phyloP scores from a whole-genome alignment of 1,140 invertebrate genomes.

The Sminthurides bifidus region DNA sequence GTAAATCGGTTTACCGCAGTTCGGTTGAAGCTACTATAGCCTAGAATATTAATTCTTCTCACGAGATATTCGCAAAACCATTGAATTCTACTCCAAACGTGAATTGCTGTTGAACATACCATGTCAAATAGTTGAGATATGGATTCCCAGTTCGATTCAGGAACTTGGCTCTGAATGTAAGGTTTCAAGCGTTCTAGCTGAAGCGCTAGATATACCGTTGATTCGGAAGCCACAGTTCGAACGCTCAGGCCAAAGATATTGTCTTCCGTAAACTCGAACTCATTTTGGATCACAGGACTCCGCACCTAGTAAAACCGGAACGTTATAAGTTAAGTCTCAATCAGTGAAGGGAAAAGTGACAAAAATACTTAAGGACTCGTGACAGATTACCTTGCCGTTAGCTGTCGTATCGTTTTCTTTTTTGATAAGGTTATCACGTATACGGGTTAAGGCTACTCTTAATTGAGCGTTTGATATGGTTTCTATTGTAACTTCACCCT shows the following conservation, averaged over 20 bases:
- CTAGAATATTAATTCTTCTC: slow-evolving; percentile 24
- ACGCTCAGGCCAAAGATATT: slow-evolving; percentile 68
- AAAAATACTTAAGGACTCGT: no score
- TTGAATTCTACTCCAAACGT: slow-evolving; percentile 12
- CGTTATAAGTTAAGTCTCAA: no score
- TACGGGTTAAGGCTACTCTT: slow-evolving; percentile 58
- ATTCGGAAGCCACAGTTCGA: slow-evolving; percentile 81
- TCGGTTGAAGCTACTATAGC: slow-evolving; percentile 42
- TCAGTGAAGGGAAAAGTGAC: no score
- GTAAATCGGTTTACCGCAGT: slow-evolving; percentile 41
- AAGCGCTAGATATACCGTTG: slow-evolving; percentile 47
- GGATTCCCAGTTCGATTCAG: slow-evolving; percentile 23
- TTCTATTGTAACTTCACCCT: slow-evolving; percentile 32
- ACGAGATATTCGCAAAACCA: background rate
- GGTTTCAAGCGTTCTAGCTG: slow-evolving; percentile 45
- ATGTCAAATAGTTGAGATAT: slow-evolving; percentile 29
- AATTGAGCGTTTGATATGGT: slow-evolving; percentile 41
- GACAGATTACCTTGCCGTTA: slow-evolving; percentile 15
- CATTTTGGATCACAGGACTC: no score
- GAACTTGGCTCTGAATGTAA: slow-evolving; percentile 38
- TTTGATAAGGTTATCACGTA: slow-evolving; percentile 54
- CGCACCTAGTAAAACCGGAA: no score
- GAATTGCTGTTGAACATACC: background rate
- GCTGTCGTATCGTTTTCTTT: slow-evolving; percentile 30
- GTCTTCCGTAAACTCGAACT: no score